A percentile compares a stretch with the other conserved stretches of the same genome.
phyloP scores from a whole-genome alignment of 2,113 vertebrate species.

The cattle (Bos taurus) region DNA sequence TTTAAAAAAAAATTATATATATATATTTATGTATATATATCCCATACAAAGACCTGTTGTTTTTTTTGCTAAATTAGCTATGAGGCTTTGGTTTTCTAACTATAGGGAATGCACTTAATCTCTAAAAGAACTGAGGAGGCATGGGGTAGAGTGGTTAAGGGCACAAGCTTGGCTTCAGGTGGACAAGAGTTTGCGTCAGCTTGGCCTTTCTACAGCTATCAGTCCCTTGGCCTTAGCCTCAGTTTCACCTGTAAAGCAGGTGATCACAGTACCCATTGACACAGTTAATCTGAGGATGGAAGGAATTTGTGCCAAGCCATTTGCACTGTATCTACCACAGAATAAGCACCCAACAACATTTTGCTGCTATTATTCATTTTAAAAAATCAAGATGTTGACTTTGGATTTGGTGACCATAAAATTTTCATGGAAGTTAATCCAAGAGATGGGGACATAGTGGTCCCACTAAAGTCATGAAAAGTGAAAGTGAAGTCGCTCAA shows the following conservation, averaged over 20 bases:
- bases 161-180: background rate
- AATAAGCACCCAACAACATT: background rate
- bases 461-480: background rate
- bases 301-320: background rate
- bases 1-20: background rate
- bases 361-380: background rate
- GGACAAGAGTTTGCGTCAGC: background rate
- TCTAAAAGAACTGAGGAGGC: background rate
- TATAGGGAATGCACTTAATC: background rate
- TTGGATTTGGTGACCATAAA: background rate
- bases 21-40: background rate
- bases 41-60: background rate
- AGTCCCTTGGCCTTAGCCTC: background rate
- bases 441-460: background rate
- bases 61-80: background rate
- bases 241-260: background rate
- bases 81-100: background rate
- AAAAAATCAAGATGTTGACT: background rate
- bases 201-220: background rate
- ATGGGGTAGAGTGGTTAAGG: no score
- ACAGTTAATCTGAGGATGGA: background rate
- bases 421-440: background rate
- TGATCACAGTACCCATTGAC: background rate
- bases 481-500: background rate
- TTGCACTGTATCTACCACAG: no score